phyloP scores from a whole-genome alignment of 2,797 vertebrate genomes.

The Neopelma chrysocephalum region DNA sequence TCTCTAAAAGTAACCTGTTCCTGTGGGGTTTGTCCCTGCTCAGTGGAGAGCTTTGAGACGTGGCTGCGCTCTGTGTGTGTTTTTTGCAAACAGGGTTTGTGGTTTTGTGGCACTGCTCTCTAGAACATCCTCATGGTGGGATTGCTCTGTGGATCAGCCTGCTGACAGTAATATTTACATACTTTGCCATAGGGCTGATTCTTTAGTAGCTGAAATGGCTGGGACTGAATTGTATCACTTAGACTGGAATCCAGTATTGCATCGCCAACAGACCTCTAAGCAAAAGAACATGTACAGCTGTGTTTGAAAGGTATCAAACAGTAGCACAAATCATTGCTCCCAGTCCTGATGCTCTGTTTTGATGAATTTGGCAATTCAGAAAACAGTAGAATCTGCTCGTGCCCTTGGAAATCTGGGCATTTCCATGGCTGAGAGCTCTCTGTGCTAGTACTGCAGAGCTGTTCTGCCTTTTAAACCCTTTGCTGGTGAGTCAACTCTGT shows the following conservation, averaged over 20 bases:
- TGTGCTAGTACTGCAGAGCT: not conserved
- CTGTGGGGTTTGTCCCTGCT: not conserved
- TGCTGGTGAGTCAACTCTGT: constrained; percentile 25
- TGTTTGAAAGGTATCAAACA: not conserved
- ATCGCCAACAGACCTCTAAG: not conserved
- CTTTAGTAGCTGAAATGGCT: not conserved
- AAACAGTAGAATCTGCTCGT: not conserved
- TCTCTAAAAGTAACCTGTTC: not conserved
- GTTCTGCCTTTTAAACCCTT: constrained; percentile 23
- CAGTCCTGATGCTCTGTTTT: not conserved
- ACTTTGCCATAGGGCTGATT: not conserved
- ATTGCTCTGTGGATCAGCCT: not conserved
- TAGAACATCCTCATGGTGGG: not conserved
- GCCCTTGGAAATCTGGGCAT: not conserved
- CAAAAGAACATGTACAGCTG: not conserved
- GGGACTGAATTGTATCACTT: not conserved
- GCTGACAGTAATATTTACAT: not conserved
- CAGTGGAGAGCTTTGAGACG: rapidly evolving
- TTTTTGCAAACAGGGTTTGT: not conserved
- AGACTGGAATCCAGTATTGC: not conserved
- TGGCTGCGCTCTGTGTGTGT: not conserved
- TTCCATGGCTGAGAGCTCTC: not conserved
- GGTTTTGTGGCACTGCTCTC: not conserved
- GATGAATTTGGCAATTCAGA: not conserved
- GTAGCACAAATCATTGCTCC: not conserved